Conservation (phyloP, 2,888 invertebrate genomes). For the Bimastos eiseni region DNA sequence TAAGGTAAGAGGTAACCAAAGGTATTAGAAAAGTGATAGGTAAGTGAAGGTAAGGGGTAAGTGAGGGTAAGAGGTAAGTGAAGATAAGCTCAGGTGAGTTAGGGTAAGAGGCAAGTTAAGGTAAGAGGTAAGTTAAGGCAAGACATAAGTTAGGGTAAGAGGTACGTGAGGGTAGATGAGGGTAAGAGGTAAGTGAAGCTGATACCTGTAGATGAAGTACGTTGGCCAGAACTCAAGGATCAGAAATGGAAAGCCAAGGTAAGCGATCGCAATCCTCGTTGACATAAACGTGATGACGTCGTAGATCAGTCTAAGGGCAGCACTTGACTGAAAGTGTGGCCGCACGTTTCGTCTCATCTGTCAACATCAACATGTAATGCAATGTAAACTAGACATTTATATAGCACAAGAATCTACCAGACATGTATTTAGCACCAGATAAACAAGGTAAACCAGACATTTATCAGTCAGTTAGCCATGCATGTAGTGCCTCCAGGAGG, state of each 20-base stretch:
- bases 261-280: constrained; percentile 83
- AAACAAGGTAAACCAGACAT: too few species aligned
- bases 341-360: constrained; percentile 80
- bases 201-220: constrained; percentile 76
- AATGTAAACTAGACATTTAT: neutral
- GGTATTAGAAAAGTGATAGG: too few species aligned
- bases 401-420: neutral
- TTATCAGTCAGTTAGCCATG: too few species aligned
- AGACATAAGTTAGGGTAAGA: too few species aligned
- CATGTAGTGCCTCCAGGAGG: too few species aligned
- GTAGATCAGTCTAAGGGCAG: constrained; percentile 67
- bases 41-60: too few species aligned
- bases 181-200: too few species aligned
- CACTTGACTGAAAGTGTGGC: constrained; percentile 71
- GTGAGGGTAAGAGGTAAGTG: too few species aligned
- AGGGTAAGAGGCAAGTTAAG: neutral
- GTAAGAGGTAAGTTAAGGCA: too few species aligned
- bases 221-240: constrained; percentile 81
- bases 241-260: constrained; percentile 88
- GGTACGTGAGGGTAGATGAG: too few species aligned
- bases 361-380: neutral
- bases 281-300: constrained; percentile 79
- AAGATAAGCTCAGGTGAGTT: too few species aligned
- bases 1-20: too few species aligned
- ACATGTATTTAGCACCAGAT: neutral